phyloP scores from a whole-genome alignment of 2,113 vertebrate genomes.

The Lucifuga dentata region DNA sequence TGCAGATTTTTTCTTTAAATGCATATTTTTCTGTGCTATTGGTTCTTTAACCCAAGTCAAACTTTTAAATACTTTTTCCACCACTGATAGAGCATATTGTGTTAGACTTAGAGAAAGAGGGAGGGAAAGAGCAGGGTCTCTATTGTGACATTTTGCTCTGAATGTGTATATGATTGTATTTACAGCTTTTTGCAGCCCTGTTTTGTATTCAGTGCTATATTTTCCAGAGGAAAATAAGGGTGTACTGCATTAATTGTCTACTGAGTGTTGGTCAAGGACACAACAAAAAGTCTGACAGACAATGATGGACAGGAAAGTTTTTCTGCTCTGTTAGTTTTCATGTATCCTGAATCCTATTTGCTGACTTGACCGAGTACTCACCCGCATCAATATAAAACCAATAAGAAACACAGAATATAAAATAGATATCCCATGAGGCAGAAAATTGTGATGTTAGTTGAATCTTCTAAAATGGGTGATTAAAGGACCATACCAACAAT shows the following conservation, averaged over 20 bases:
- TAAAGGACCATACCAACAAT: too few relatives aligned
- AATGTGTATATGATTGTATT: slow-evolving; percentile 10
- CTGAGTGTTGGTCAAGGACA: slow-evolving; percentile 28
- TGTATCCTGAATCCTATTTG: neutral
- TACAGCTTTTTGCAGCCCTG: slow-evolving; percentile 7
- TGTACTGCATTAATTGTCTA: slow-evolving; percentile 56
- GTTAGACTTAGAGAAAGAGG: neutral
- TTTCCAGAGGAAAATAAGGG: slow-evolving; percentile 44
- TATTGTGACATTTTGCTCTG: slow-evolving; percentile 14
- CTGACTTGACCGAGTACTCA: neutral
- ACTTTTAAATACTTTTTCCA: too few relatives aligned
- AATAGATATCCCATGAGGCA: too few relatives aligned
- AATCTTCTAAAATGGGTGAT: too few relatives aligned
- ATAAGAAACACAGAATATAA: neutral
- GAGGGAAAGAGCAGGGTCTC: neutral
- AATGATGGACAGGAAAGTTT: neutral
- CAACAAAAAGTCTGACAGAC: slow-evolving; percentile 33
- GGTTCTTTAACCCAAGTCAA: too few relatives aligned
- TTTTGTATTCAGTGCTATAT: slow-evolving; percentile 45
- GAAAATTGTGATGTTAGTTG: too few relatives aligned
- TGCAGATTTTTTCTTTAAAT: too few relatives aligned
- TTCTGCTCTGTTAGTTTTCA: neutral
- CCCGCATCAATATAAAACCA: neutral
- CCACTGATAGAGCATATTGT: too few relatives aligned
- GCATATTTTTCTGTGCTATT: too few relatives aligned